Base-by-base conservation (phyloP, 1,140 invertebrate species). In the Hypothenemus hampei region DNA sequence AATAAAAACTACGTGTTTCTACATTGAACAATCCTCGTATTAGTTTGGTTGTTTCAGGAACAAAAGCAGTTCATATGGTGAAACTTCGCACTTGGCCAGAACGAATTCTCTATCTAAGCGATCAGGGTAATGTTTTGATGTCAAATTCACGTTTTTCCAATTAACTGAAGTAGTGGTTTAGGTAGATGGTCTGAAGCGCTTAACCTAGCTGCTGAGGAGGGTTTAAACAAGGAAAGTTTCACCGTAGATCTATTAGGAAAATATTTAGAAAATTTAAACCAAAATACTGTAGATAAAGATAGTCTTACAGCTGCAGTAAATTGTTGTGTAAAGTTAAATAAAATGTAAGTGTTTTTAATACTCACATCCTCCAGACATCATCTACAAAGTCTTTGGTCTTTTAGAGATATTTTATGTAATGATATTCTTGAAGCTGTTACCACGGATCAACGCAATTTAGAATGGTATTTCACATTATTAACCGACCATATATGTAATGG, bases 71-170 rank as follows among this genome's bases (percentile, higher is more conserved):
- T 36, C 85, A 92, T 70, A 80, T 87, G 10, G 79, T 93, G 43
- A 85, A 83, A 50, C 78, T 97, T 62, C 73, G 93, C 65, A 81
- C 85, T 8, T 90, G 93, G 91, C 81, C 82, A 62, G 85, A 95
- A 69, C 69, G 89, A 64, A 67, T 89, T 53, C 72, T 85, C 67
- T 81, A 83, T 73, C 66, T 89, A 47, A 81, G 84, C 8, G 78
- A 82, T 58, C 82, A 82, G 63, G 84, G 54, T 55, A 53, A 31
- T 31, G 26, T 31, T 1, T 31, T 19, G 40, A 8, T 43, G 16
- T 21, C 21, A n/a, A n/a, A n/a, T n/a, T n/a, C n/a, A n/a, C n/a
- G n/a, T n/a, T n/a, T n/a, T n/a, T n/a, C n/a, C n/a, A n/a, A n/a
- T n/a, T n/a, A n/a, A n/a, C n/a, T n/a, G n/a, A n/a, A n/a, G n/a